phyloP scores from a whole-genome alignment of 1,140 invertebrate genomes.

The Manduca sexta region DNA sequence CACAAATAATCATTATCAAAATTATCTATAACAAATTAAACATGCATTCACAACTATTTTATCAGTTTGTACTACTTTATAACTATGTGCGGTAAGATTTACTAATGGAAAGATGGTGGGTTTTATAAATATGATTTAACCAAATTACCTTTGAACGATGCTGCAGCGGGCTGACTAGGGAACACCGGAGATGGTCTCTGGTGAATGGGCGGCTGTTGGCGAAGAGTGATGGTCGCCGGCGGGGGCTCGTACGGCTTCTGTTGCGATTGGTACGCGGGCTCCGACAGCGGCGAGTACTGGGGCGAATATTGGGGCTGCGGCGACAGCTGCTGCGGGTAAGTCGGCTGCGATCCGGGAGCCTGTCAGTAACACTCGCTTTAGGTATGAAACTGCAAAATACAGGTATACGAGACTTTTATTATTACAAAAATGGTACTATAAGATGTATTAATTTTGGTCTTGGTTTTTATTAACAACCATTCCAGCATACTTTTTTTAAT shows the following conservation, averaged over 20 bases:
- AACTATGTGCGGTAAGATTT: too few species aligned
- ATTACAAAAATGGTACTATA: too few species aligned
- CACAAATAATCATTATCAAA: too few species aligned
- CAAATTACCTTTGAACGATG: constrained; percentile 76
- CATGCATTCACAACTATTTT: too few species aligned
- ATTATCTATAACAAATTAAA: too few species aligned
- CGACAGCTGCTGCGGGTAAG: constrained; percentile 29
- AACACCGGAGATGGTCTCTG: constrained; percentile 80
- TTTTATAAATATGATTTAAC: too few species aligned
- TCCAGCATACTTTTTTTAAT: too few species aligned
- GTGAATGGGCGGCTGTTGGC: constrained; percentile 80
- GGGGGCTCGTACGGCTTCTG: constrained; percentile 74
- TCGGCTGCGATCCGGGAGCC: constrained; percentile 37
- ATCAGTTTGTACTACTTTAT: too few species aligned
- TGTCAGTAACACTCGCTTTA: constrained; percentile 4
- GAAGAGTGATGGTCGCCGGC: constrained; percentile 80
- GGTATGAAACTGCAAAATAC: neutral
- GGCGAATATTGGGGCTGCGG: constrained; percentile 39
- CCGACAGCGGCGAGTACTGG: constrained; percentile 37
- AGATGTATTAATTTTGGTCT: too few species aligned
- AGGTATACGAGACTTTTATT: too few species aligned
- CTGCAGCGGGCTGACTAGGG: constrained; percentile 79
- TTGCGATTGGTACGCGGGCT: constrained; percentile 46
- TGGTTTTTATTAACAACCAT: too few species aligned
- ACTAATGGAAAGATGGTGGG: too few species aligned